These are phyloP conservation scores for Dynastes tityus DNA, from an alignment of 2,888 invertebrate species.

Conservation along the genomic window DNA sequence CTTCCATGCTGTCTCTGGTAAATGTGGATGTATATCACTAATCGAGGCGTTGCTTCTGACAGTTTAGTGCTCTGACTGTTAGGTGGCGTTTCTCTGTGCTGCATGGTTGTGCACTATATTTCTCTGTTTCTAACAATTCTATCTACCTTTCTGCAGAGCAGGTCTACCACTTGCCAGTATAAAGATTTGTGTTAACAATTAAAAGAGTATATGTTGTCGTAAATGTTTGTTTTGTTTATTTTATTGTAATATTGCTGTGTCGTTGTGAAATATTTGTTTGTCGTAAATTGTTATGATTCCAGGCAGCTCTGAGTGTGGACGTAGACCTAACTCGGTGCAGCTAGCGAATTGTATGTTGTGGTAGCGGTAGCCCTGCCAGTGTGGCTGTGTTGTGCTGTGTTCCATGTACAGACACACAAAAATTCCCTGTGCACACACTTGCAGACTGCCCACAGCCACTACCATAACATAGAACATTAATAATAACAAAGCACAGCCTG, in stretches of 20 bases:
- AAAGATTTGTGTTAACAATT: slow-evolving; percentile 37
- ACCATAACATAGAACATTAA: slow-evolving; percentile 65
- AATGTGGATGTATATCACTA: slow-evolving; percentile 54
- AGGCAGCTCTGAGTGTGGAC: slow-evolving; percentile 51
- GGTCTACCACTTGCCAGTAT: slow-evolving; percentile 64
- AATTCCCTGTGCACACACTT: slow-evolving; percentile 67
- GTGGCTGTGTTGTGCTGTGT: slow-evolving; percentile 71
- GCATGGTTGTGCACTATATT: slow-evolving; percentile 63
- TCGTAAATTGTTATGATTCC: slow-evolving; percentile 49
- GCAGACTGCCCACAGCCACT: slow-evolving; percentile 69
- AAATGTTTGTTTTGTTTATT: slow-evolving; percentile 26
- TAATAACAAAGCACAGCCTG: slow-evolving; percentile 49
- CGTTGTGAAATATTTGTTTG: slow-evolving; percentile 50
- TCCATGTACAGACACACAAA: slow-evolving; percentile 65
- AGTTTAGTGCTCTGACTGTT: slow-evolving; percentile 54
- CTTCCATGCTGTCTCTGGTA: slow-evolving; percentile 55
- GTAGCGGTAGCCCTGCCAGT: slow-evolving; percentile 72
- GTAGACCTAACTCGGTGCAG: slow-evolving; percentile 51
- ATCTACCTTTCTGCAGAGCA: slow-evolving; percentile 63
- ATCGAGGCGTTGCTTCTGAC: slow-evolving; percentile 52
- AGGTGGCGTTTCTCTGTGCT: slow-evolving; percentile 64
- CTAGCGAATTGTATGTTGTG: slow-evolving; percentile 67
- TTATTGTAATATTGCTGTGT: slow-evolving; percentile 44
- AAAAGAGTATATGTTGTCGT: slow-evolving; percentile 38
- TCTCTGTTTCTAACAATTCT: slow-evolving; percentile 53